Percentiles rank a stretch among this genome's conserved stretches.
Evolutionary conservation across 2,888 invertebrate genomes (phyloP).

Genomic region (Dryococelus australis): DNA sequence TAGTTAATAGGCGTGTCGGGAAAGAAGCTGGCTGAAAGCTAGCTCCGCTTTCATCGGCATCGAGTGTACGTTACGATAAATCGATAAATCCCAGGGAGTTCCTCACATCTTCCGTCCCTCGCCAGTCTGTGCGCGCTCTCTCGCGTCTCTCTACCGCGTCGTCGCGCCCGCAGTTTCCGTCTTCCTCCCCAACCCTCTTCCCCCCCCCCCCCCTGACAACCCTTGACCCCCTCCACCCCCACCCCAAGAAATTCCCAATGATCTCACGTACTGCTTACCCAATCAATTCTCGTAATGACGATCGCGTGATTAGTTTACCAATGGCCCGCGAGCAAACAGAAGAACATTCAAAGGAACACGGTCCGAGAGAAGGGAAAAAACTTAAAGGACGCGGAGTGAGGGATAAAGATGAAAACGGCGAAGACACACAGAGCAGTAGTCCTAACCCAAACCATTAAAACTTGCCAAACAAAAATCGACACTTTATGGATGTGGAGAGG

Average conservation of each 20-base stretch:
- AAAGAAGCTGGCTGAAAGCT: background rate
- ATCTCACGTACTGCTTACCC: background rate
- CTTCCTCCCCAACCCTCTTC: no score
- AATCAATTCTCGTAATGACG: conserved; percentile 11
- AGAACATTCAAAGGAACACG: background rate
- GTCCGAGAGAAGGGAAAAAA: background rate
- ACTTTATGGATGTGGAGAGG: background rate
- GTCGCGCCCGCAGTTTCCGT: no score
- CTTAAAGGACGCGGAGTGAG: background rate
- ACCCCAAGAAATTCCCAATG: no score
- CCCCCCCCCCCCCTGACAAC: no score
- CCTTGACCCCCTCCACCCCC: no score
- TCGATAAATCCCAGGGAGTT: conserved; percentile 30
- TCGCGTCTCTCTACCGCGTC: background rate
- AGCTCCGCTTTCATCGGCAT: background rate
- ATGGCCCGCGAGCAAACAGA: background rate
- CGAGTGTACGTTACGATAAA: conserved; percentile 17
- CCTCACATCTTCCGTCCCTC: background rate
- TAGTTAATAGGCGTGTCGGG: no score
- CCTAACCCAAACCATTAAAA: background rate
- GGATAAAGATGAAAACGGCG: background rate
- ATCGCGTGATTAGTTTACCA: conserved; percentile 23
- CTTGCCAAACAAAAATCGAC: conserved; percentile 11
- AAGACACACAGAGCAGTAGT: background rate
- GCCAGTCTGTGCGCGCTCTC: background rate